A percentile compares a stretch with the other conserved stretches of the same genome.
These are phyloP conservation scores for Dipodomys stephensi DNA, from an alignment of 2,113 vertebrate species.

Conservation along the genomic window DNA sequence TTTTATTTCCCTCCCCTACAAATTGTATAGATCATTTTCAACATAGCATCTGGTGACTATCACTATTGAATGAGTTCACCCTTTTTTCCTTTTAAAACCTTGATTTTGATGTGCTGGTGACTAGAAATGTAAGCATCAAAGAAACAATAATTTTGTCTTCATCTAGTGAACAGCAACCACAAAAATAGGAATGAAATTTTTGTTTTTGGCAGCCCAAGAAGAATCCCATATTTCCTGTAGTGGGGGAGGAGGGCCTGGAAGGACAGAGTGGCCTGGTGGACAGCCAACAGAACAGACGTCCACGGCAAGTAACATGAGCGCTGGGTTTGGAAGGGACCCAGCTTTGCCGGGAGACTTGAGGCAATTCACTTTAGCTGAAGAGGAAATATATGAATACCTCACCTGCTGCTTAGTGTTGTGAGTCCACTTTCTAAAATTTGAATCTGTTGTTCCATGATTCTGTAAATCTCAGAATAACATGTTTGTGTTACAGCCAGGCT, in stretches of 20 bases:
- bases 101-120: background rate
- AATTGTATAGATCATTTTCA: no score
- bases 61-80: no score
- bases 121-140: conserved; percentile 1
- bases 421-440: conserved; percentile 9
- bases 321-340: background rate
- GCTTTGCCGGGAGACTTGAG: background rate
- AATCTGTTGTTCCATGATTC: conserved; percentile 2
- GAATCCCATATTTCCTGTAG: conserved; percentile 6
- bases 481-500: conserved; percentile 13
- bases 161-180: background rate
- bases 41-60: no score
- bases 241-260: background rate
- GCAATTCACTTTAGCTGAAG: background rate
- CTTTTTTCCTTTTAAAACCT: conserved; percentile 9
- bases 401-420: background rate
- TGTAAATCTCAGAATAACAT: background rate
- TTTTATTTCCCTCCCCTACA: no score
- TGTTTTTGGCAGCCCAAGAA: background rate
- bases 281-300: background rate
- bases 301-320: background rate
- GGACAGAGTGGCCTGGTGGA: background rate
- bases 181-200: background rate
- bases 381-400: no score
- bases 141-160: conserved; percentile 8